Base-by-base conservation (phyloP, 2,888 invertebrate species). In the Mythimna vitellina region DNA sequence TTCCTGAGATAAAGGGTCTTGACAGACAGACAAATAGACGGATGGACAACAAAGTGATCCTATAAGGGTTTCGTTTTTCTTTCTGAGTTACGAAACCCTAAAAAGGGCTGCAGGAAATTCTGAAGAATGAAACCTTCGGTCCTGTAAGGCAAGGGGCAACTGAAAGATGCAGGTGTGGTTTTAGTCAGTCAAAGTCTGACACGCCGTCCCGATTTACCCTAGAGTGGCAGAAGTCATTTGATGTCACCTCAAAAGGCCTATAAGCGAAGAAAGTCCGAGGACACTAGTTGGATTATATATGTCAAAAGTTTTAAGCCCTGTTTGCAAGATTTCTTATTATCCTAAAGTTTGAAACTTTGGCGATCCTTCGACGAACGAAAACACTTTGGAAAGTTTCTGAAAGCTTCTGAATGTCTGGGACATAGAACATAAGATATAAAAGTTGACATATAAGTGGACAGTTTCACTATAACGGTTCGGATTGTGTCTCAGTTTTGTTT, bases 281-380 rank as follows among this genome's bases (percentile, higher is more conserved):
- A 38, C 14, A 46, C 61, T 60, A 56, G 61, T 42, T 17, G 6
- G 46, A 46, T 46, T 46, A 46, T 51, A 46, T 51, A 49, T 38
- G 9, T 35, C n/a, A 12, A 76, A 70, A 64, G 49, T 70, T 42
- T 38, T 35, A 61, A 61, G n/a, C n/a, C 20, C 17, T 46, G 42
- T 54, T 32, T 14, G 0, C 12, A 71, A 71, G 46, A 46, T 62
- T 76, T 78, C 57, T 38, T 58, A 70, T 54, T 42, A 61, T 20
- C 10, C 25, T 20, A 9, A 66, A 66, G 54, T 58, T 66, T 38
- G 10, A 25, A 79, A 71, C 56, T 79, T 79, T 25, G 6, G 25
- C 9, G 3, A 46, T 54, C 49, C 56, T 65, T 17, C 10, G 38
- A 56, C 64, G 35, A 25, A 22, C 4, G 25, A 65, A 65, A 79